These are phyloP conservation scores for Pyrrhosoma nymphula DNA, from an alignment of 2,888 invertebrate species.

Conservation along the genomic window DNA sequence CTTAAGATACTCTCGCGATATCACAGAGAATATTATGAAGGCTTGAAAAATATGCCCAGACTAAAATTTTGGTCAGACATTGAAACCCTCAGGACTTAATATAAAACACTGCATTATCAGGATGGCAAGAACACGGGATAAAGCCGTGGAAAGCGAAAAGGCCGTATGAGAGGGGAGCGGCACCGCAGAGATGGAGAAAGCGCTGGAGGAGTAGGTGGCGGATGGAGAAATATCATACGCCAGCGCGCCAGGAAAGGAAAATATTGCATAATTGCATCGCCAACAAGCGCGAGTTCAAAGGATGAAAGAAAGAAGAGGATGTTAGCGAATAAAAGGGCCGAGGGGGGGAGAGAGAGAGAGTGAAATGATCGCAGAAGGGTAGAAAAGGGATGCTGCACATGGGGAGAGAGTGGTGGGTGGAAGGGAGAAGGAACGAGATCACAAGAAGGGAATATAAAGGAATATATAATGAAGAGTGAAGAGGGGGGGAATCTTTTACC, in stretches of 20 bases:
- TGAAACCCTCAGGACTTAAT: too few species aligned
- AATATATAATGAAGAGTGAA: neutral
- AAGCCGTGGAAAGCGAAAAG: too few species aligned
- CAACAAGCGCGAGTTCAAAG: conserved; percentile 45
- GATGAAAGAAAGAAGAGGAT: neutral
- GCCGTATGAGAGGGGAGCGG: neutral
- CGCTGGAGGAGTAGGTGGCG: neutral
- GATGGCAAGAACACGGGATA: too few species aligned
- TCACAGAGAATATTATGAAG: too few species aligned
- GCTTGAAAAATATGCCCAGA: too few species aligned
- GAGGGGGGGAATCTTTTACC: neutral
- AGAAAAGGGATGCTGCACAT: neutral
- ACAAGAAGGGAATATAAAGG: neutral
- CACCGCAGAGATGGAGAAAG: neutral
- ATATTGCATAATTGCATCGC: conserved; percentile 23
- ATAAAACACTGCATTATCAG: too few species aligned
- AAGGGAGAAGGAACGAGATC: neutral
- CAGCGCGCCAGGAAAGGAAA: neutral
- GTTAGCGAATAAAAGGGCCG: neutral
- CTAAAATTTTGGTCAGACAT: too few species aligned
- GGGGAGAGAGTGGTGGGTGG: neutral
- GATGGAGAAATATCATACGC: too few species aligned
- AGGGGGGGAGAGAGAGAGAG: neutral
- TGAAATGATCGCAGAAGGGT: neutral
- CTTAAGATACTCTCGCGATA: too few species aligned